phyloP scores from a whole-genome alignment of 2,113 vertebrate species.

The Oreochromis aureus region DNA sequence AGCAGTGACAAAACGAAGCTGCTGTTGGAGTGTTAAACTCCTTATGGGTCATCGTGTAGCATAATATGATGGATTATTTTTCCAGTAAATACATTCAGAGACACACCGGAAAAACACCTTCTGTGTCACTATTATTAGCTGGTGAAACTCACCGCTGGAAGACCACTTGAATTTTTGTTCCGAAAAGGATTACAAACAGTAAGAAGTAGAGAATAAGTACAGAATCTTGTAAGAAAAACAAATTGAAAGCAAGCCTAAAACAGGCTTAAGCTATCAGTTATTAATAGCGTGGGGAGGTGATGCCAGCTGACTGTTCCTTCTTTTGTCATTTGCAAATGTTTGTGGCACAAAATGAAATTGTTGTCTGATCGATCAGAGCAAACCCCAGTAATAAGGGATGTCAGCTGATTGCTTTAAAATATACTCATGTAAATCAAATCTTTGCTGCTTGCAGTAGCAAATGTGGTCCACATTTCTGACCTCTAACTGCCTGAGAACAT shows the following conservation, averaged over 20 bases:
- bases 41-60: background rate
- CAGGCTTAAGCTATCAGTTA: background rate
- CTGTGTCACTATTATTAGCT: background rate
- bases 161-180: constrained; percentile 9
- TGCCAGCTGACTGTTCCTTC: background rate
- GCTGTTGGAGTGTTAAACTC: background rate
- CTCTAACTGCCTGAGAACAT: constrained; percentile 23
- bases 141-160: constrained; percentile 39
- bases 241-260: background rate
- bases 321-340: background rate
- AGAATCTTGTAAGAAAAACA: background rate
- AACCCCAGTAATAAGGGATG: background rate
- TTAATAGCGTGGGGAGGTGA: background rate
- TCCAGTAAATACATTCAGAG: constrained; percentile 41
- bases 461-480: background rate
- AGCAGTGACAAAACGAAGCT: background rate
- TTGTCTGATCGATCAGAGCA: background rate
- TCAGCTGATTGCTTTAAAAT: background rate
- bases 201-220: background rate
- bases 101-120: background rate
- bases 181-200: background rate
- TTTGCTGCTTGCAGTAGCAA: background rate
- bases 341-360: background rate
- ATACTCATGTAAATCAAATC: background rate
- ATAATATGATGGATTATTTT: background rate